Evolutionary conservation across 2,888 invertebrate species (phyloP), one percentile per base, ranked within the genome.

Genomic region (Ophonus ardosiacus): DNA sequence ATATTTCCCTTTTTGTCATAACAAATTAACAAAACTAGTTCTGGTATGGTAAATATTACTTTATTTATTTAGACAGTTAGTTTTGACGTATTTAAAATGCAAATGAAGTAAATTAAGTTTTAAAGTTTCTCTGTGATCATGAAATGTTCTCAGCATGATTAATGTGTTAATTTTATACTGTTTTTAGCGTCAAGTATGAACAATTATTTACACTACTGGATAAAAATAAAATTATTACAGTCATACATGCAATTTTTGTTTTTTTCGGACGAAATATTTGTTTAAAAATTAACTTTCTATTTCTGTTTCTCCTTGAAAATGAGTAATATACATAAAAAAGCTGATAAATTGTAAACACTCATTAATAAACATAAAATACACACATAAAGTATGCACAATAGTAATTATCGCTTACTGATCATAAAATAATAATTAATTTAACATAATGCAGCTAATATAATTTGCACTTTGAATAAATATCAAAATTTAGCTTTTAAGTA

Each of bases 111-210:
- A 38, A 68, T 68, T 38, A 40, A 40, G 15, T 68, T 15, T 68
- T 24, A 31, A 24, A 63, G 71, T 74, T 74, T 74, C 51, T 68
- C 68, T 74, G 43, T 74, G 43, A 74, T 74, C 71, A 51, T 74
- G 71, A 74, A 74, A 74, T 74, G 71, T 74, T 74, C 40, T 74
- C 43, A 74, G 18, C 40, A 10, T 74, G 71, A 74, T 74, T 43
- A 43, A 74, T 74, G 43, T 74, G 43, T 18, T 43, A 18, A 74
- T 74, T 74, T 15, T 68, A 1, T 38, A 15, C 68, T 38, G 40
- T 68, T 40, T 68, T 15, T 13, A 38, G 68, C 38, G 15, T 40
- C 0, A 15, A 15, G 7, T 31, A 38, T 65, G 0, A 57, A 57
- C 59, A 59, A 59, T 59, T 59, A 17, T 59, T 59, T 68, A 68